These are phyloP conservation scores for Psittacula cyanocephala DNA, from an alignment of 2,113 vertebrate genomes.

Conservation along the genomic window DNA sequence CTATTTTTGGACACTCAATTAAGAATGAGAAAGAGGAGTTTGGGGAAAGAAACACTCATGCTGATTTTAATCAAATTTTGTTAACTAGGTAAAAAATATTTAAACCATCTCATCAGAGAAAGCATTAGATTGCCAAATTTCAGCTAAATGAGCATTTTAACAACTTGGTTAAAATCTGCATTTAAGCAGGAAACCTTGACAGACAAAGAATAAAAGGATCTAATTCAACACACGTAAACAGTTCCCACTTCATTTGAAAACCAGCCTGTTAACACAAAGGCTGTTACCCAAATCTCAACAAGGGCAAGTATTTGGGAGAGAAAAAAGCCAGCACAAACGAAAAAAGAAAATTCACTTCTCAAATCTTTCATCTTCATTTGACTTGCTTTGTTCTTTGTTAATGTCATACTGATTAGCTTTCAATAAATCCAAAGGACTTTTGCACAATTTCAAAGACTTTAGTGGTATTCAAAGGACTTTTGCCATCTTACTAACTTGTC, in stretches of 20 bases:
- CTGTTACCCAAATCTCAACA: slow-evolving; percentile 3
- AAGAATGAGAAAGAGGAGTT: neutral
- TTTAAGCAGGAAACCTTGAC: neutral
- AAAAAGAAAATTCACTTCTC: slow-evolving; percentile 1
- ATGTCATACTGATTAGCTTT: slow-evolving; percentile 50
- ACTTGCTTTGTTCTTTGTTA: slow-evolving; percentile 41
- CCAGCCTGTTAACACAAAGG: neutral
- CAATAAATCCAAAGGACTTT: slow-evolving; percentile 8
- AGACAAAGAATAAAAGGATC: neutral
- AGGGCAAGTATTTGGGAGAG: neutral
- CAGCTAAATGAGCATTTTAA: slow-evolving; percentile 9
- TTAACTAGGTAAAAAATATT: slow-evolving; percentile 25
- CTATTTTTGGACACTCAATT: neutral
- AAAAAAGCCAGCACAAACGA: neutral
- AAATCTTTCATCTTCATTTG: slow-evolving; percentile 50
- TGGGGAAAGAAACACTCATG: neutral
- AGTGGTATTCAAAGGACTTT: neutral
- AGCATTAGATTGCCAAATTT: neutral
- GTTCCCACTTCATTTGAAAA: neutral
- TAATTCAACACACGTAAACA: neutral
- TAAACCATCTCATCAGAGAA: neutral
- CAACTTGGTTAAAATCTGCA: neutral
- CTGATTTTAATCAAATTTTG: slow-evolving; percentile 37
- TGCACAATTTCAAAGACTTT: slow-evolving; percentile 32
- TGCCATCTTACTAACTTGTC: neutral